Base-by-base conservation (phyloP, 2,113 vertebrate species). In the Oryzias melastigma region DNA sequence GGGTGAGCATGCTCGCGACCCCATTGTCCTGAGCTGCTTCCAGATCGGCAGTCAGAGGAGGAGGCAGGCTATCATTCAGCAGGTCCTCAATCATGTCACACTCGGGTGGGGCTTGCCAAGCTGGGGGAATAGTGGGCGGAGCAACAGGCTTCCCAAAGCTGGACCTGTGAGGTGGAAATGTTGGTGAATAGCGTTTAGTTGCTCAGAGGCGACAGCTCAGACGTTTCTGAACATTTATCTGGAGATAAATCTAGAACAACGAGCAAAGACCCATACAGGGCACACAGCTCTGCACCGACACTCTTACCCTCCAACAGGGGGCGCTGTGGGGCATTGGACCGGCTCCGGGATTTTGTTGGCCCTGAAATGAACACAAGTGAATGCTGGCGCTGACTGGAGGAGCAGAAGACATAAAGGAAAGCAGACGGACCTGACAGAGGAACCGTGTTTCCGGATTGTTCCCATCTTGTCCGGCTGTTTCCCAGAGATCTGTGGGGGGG, bases 101-200 rank as follows among this genome's bases (percentile, higher is more conserved):
- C 5, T 86, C 79, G 20, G 79, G 64, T 0, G 65, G 64, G 14
- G 60, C 45, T 6, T 68, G 66, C 65, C 51, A 80, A 50, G 42
- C 65, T 27, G 79, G 10, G 22, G 91, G 89, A 5, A 87, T 72
- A 5, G 80, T 79, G 27, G 91, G 89, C 6, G 83, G 85, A 22
- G 86, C 75, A 1, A 92, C 88, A 3, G 80, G 76, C 54, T 81
- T 91, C 17, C 91, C 90, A 60, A 91, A 91, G 25, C 90, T 92
- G 15, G 87, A 91, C 29, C 88, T 88, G 71, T 47, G 7, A 46
- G 19, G 40, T 1, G 4, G 29, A 19, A 14, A 27, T 3, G 44
- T 2, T 14, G 17, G 4, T 45, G 43, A 45, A 46, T 16, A 19
- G 2, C 45, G 3, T 10, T 3, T 19, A n/a, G 18, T 18, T 17